Evolutionary conservation across 2,888 invertebrate species (phyloP).

Genomic region (Physocephala rufipes): DNA sequence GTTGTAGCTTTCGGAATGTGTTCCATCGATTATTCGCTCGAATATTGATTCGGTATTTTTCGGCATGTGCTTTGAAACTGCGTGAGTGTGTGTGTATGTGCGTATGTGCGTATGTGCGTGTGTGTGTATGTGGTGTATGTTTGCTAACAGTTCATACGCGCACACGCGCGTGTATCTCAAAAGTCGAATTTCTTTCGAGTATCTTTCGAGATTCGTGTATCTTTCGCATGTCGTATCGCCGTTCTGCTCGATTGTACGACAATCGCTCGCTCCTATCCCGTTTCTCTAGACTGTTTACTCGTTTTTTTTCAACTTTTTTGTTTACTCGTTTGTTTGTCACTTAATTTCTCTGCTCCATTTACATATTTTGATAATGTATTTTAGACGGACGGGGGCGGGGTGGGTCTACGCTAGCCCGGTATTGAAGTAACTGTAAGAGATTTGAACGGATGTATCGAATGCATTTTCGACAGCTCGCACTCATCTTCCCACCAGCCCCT

Average conservation of each 20-base stretch:
- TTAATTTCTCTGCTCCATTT: not conserved
- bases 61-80: no score
- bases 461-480: not conserved
- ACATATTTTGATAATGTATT: constrained; percentile 1
- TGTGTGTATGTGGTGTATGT: not conserved
- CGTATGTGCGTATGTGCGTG: not conserved
- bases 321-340: not conserved
- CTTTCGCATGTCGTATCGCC: not conserved
- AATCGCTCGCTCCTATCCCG: not conserved
- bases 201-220: not conserved
- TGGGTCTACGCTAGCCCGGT: no score
- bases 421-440: no score
- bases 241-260: not conserved
- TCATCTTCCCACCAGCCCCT: no score
- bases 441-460: not conserved
- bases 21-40: no score
- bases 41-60: no score
- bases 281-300: not conserved
- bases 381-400: no score
- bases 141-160: not conserved
- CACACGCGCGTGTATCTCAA: no score
- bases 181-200: not conserved
- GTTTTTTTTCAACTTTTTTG: no score
- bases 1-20: no score
- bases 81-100: not conserved